Conservation (phyloP, 2,797 vertebrate genomes). For the Epinephelus awoara region DNA sequence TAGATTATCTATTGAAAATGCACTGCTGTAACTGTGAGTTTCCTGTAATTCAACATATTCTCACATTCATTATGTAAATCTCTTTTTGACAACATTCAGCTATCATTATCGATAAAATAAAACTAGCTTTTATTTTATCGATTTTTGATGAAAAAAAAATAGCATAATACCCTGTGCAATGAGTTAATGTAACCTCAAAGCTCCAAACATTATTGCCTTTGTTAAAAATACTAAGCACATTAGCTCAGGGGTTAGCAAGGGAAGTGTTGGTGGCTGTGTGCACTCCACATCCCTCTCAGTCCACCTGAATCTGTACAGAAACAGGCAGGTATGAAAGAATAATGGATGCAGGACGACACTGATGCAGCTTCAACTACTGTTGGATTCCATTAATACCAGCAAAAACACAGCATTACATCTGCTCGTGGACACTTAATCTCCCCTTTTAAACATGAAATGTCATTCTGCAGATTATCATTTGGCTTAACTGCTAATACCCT, state of each 20-base stretch:
- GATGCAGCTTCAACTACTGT: conserved; percentile 18
- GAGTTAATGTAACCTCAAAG: neutral
- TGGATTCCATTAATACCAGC: conserved; percentile 36
- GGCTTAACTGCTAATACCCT: conserved; percentile 63
- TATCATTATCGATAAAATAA: too few relatives aligned
- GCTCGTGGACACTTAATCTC: conserved; percentile 65
- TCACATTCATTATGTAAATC: neutral
- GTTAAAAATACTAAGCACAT: neutral
- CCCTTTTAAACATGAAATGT: conserved; percentile 63
- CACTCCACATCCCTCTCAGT: neutral
- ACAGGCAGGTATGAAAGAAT: neutral
- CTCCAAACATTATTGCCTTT: neutral
- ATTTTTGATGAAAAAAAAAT: neutral
- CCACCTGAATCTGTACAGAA: neutral
- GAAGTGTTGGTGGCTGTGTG: rapidly evolving
- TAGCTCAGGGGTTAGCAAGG: neutral
- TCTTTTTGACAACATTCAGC: conserved; percentile 1
- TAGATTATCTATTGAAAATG: neutral
- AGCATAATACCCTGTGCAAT: neutral
- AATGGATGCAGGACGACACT: neutral
- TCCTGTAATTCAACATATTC: neutral
- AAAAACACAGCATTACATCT: conserved; percentile 47
- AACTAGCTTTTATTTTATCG: conserved; percentile 1
- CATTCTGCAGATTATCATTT: conserved; percentile 64
- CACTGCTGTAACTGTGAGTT: neutral